Conservation (phyloP, 2,888 invertebrate genomes). For the Therioaphis trifolii region DNA sequence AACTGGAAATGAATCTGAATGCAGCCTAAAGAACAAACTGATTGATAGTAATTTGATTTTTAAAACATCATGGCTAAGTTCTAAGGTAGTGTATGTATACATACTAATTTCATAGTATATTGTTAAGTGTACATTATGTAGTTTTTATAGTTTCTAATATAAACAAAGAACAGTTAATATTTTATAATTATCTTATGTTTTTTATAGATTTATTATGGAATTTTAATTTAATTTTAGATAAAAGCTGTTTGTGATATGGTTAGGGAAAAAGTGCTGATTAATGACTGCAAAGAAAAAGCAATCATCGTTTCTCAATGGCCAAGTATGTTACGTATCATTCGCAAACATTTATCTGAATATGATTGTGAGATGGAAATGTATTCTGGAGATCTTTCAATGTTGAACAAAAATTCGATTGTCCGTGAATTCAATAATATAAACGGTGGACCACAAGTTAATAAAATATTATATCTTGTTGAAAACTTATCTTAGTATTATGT, state of each 20-base stretch:
- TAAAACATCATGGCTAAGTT: conserved; percentile 4
- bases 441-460: conserved; percentile 72
- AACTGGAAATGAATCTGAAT: background rate
- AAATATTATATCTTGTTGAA: too few relatives aligned
- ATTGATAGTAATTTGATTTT: background rate
- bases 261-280: conserved; percentile 70
- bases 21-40: background rate
- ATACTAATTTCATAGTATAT: too few relatives aligned
- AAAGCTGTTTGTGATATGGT: conserved; percentile 73
- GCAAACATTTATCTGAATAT: conserved; percentile 72
- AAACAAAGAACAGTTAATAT: background rate
- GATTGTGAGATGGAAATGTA: conserved; percentile 75
- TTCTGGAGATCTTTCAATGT: conserved; percentile 80
- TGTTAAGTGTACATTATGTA: background rate
- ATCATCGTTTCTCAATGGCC: conserved; percentile 96
- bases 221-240: conserved; percentile 69
- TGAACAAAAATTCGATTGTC: conserved; percentile 78
- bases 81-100: too few relatives aligned
- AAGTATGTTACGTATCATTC: conserved; percentile 80
- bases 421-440: conserved; percentile 77
- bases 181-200: background rate
- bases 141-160: background rate
- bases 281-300: conserved; percentile 74
- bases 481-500: too few relatives aligned
- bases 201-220: background rate